A percentile compares a stretch with the other conserved stretches of the same genome.
These are phyloP conservation scores for Tetramorium alpestre DNA, from an alignment of 1,140 invertebrate genomes.

Conservation along the genomic window DNA sequence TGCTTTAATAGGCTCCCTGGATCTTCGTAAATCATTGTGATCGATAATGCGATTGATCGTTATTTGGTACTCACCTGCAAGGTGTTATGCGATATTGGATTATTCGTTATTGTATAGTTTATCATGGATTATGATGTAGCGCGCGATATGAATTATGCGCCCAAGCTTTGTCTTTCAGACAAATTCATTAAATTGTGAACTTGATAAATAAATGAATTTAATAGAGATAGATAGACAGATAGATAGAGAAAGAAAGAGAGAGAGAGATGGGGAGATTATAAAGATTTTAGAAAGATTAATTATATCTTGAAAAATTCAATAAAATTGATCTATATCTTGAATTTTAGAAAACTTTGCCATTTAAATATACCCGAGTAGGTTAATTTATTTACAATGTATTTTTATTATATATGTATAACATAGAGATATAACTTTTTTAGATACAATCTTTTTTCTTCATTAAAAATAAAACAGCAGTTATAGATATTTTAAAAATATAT, in stretches of 20 bases:
- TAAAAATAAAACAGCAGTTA: background rate
- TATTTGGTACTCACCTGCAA: conserved; percentile 43
- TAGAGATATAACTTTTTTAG: background rate
- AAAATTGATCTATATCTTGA: background rate
- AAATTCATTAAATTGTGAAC: background rate
- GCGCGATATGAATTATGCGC: background rate
- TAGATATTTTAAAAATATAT: background rate
- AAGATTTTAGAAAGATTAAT: background rate
- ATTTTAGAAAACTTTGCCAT: background rate
- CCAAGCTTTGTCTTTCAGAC: background rate
- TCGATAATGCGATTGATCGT: conserved; percentile 50
- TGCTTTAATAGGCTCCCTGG: conserved; percentile 35
- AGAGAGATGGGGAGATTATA: too few relatives aligned
- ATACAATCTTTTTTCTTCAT: background rate
- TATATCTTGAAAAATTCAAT: background rate
- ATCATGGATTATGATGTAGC: conserved; percentile 1
- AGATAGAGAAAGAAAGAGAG: too few relatives aligned
- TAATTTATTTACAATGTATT: background rate
- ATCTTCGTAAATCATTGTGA: conserved; percentile 56
- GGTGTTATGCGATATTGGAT: conserved; percentile 19
- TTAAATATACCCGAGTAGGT: background rate
- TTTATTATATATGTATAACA: background rate
- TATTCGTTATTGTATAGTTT: conserved; percentile 35
- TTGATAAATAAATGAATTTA: background rate
- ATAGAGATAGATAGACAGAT: background rate